A percentile compares a stretch with the other conserved stretches of the same genome.
Conservation (phyloP, 2,888 invertebrate species). For the Cataglyphis livida region DNA sequence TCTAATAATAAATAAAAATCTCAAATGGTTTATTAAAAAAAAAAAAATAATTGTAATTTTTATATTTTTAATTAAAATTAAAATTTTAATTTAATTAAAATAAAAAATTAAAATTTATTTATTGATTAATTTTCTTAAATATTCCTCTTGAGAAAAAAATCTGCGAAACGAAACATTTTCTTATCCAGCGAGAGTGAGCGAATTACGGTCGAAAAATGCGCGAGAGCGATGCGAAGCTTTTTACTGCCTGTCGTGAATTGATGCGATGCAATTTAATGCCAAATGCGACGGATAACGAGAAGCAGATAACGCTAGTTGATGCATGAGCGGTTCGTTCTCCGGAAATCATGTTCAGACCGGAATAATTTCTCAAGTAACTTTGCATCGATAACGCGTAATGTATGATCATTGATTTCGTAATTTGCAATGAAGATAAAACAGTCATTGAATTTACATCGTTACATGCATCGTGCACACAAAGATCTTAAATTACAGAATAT, state of each 20-base stretch:
- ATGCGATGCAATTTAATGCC: constrained; percentile 39
- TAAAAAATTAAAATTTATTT: not conserved
- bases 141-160: not conserved
- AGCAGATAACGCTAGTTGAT: constrained; percentile 42
- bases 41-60: not conserved
- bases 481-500: not conserved
- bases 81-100: not conserved
- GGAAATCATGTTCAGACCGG: constrained; percentile 40
- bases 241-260: constrained; percentile 33
- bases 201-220: constrained; percentile 30
- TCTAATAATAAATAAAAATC: not conserved
- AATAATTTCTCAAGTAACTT: constrained; percentile 39
- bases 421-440: constrained; percentile 14
- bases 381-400: constrained; percentile 45
- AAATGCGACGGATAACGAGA: constrained; percentile 49
- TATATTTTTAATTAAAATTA: not conserved
- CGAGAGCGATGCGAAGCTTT: constrained; percentile 30
- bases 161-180: constrained; percentile 2
- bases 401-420: constrained; percentile 27
- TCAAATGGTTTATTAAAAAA: not conserved
- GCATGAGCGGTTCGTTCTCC: constrained; percentile 22
- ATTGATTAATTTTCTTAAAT: not conserved
- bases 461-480: not conserved
- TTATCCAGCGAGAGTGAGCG: constrained; percentile 33
- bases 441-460: not conserved